These are phyloP conservation scores for Watsonalla cultraria DNA, from an alignment of 2,888 invertebrate species.

Conservation along the genomic window DNA sequence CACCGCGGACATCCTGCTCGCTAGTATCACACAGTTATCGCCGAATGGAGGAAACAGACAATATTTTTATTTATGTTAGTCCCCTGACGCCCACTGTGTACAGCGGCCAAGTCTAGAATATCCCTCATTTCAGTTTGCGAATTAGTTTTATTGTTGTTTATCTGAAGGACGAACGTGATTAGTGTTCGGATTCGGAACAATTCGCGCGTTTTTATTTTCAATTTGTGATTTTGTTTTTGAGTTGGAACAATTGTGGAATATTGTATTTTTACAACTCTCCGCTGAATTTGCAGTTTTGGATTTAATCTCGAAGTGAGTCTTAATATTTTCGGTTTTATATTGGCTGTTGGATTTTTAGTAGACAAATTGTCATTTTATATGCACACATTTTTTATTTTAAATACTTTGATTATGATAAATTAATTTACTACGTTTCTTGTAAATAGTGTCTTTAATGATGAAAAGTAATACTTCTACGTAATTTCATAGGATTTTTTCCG, in stretches of 20 bases:
- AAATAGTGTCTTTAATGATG: too few relatives aligned
- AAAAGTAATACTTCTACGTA: too few relatives aligned
- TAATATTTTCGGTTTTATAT: not conserved
- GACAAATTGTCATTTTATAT: too few relatives aligned
- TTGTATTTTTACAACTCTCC: not conserved
- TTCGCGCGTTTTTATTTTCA: not conserved
- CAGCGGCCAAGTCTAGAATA: constrained; percentile 44
- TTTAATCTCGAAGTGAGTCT: not conserved
- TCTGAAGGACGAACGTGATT: constrained; percentile 39
- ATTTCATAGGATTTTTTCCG: too few relatives aligned
- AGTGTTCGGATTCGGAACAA: constrained; percentile 7
- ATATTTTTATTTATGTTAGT: constrained; percentile 64
- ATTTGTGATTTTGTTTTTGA: not conserved
- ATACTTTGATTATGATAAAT: too few relatives aligned
- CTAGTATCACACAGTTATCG: constrained; percentile 52
- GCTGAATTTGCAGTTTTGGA: not conserved
- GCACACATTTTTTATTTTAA: too few relatives aligned
- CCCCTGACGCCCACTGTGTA: constrained; percentile 44
- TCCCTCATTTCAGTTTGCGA: constrained; percentile 41
- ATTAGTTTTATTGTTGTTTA: constrained; percentile 38
- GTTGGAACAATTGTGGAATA: not conserved
- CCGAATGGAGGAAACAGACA: constrained; percentile 62
- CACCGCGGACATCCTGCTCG: constrained; percentile 67
- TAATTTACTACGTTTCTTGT: too few relatives aligned
- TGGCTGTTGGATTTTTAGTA: not conserved